A percentile compares a stretch with the other conserved stretches of the same genome.
Evolutionary conservation across 92 coral and sea anemone genomes (phyloP).

Genomic region (Bergia sp.): DNA sequence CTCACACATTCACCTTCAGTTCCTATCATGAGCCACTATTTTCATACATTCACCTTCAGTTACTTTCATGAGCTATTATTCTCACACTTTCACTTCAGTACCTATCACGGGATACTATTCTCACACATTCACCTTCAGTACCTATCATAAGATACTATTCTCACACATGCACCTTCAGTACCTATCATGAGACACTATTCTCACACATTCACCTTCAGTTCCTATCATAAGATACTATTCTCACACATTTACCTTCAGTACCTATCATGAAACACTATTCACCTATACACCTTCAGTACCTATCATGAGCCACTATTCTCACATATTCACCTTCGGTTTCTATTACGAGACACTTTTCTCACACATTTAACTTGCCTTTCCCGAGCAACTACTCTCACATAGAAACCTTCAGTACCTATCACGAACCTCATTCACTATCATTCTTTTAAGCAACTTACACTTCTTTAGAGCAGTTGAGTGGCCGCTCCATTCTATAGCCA

Average conservation of each 20-base stretch:
- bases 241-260: too few species aligned
- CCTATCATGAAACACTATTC: too few species aligned
- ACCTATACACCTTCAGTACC: background rate
- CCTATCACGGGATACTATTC: background rate
- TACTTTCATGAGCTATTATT: background rate
- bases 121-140: background rate
- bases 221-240: too few species aligned
- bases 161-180: too few species aligned
- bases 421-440: background rate
- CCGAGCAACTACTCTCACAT: background rate
- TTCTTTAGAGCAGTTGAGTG: constrained; percentile 90
- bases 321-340: background rate
- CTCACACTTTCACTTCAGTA: background rate
- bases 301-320: background rate
- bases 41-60: background rate
- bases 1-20: too few species aligned
- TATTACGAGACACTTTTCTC: too few species aligned
- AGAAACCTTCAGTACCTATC: background rate
- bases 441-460: constrained; percentile 66
- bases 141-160: background rate
- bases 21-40: background rate
- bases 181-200: background rate
- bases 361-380: background rate
- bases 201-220: background rate
- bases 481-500: constrained; percentile 93